A percentile compares a stretch with the other conserved stretches of the same genome.
Conservation (phyloP, 2,113 vertebrate genomes). For the Oxygymnocypris stewartii region DNA sequence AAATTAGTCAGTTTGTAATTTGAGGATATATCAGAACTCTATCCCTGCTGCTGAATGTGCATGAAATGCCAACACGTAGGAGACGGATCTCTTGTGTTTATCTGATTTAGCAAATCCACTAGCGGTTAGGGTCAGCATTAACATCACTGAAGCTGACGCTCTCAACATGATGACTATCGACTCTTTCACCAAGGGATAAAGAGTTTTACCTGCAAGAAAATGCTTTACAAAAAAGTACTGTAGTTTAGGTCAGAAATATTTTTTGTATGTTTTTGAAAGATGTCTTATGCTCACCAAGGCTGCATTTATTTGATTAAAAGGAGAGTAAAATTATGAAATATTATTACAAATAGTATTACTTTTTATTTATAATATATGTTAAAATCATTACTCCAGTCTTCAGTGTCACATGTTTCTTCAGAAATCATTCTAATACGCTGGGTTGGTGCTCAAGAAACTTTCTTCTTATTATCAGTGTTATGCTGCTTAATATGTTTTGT, state of each 20-base stretch:
- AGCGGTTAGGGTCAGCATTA: neutral
- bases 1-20: neutral
- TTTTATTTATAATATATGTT: neutral
- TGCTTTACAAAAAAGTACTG: neutral
- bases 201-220: neutral
- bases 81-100: slow-evolving; percentile 13
- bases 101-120: neutral
- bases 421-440: neutral
- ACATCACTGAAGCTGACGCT: slow-evolving; percentile 33
- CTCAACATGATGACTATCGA: slow-evolving; percentile 11
- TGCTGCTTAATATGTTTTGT: neutral
- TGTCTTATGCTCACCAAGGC: neutral
- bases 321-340: neutral
- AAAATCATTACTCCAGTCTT: neutral
- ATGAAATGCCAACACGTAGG: neutral
- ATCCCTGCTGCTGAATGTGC: neutral
- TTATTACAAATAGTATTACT: neutral
- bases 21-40: neutral
- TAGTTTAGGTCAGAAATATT: too few species aligned
- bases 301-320: neutral
- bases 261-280: too few species aligned
- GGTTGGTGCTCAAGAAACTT: neutral
- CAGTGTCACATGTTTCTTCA: neutral
- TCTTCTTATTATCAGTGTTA: neutral
- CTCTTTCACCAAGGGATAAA: slow-evolving; percentile 21